Evolutionary conservation across 2,888 invertebrate species (phyloP).

Genomic region (Drosophila prostipennis): DNA sequence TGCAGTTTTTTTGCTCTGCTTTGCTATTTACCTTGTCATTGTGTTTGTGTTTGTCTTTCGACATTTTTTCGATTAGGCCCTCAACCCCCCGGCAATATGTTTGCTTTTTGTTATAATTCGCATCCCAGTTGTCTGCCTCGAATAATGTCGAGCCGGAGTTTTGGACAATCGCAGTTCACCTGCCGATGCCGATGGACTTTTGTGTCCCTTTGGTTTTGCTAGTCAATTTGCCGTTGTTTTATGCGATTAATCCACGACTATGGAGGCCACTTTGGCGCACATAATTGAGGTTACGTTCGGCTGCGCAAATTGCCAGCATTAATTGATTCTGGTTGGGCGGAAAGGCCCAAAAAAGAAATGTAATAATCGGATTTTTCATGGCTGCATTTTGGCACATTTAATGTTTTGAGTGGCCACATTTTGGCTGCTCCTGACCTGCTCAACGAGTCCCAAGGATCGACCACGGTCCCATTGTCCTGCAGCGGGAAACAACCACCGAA

Average conservation of each 20-base stretch:
- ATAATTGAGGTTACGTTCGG: slow-evolving; percentile 78
- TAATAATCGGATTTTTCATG: slow-evolving; percentile 76
- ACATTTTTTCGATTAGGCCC: slow-evolving; percentile 68
- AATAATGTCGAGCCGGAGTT: slow-evolving; percentile 51
- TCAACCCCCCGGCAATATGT: slow-evolving; percentile 41
- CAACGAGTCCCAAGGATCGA: slow-evolving; percentile 60
- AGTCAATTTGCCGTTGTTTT: slow-evolving; percentile 65
- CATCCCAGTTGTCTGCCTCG: slow-evolving; percentile 50
- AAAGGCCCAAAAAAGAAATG: slow-evolving; percentile 48
- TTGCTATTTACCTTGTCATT: slow-evolving; percentile 62
- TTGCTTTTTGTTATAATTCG: slow-evolving; percentile 74
- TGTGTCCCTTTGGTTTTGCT: slow-evolving; percentile 45
- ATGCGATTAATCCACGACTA: slow-evolving; percentile 70
- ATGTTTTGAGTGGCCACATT: slow-evolving; percentile 46
- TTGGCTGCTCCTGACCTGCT: slow-evolving; percentile 53
- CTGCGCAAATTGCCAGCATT: slow-evolving; percentile 78
- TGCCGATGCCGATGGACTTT: slow-evolving; percentile 18
- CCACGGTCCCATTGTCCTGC: slow-evolving; percentile 52
- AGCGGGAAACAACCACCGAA: slow-evolving; percentile 61
- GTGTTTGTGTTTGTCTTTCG: slow-evolving; percentile 68
- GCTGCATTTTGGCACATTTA: slow-evolving; percentile 72
- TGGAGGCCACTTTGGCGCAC: slow-evolving; percentile 71
- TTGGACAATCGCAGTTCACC: slow-evolving; percentile 38
- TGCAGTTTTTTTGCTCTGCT: slow-evolving; percentile 29
- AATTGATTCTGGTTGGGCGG: slow-evolving; percentile 68